Conservation (phyloP, 2,113 vertebrate species). For the Pelusios castaneus region DNA sequence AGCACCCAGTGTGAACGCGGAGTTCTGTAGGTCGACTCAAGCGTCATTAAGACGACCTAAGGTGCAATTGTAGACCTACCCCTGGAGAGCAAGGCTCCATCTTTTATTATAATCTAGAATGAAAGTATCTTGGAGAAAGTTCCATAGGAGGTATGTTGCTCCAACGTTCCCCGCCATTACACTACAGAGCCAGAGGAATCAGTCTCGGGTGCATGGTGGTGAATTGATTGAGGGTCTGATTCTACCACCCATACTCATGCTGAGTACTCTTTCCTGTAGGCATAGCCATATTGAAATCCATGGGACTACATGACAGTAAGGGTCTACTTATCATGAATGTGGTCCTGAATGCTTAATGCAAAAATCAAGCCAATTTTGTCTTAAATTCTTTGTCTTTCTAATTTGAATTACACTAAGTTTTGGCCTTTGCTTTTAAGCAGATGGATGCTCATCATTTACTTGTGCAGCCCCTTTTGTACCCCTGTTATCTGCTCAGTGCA, state of each 20-base stretch:
- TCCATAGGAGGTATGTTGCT: neutral
- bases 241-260: neutral
- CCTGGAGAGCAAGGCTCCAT: neutral
- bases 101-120: neutral
- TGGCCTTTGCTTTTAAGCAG: slow-evolving; percentile 44
- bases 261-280: rapidly evolving
- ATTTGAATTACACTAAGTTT: slow-evolving; percentile 18
- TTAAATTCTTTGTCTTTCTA: slow-evolving; percentile 18
- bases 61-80: too few relatives aligned
- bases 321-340: neutral
- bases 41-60: too few relatives aligned
- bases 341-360: neutral
- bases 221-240: neutral
- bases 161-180: too few relatives aligned
- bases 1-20: too few relatives aligned
- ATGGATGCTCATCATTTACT: slow-evolving; percentile 32
- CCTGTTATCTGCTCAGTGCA: neutral
- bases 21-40: too few relatives aligned
- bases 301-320: neutral
- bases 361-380: neutral
- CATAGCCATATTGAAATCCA: neutral
- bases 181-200: neutral
- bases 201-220: neutral
- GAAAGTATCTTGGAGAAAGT: neutral
- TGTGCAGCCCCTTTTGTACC: slow-evolving; percentile 32